Conservation (phyloP, 1,140 invertebrate species). For the Drosophila murphyi region DNA sequence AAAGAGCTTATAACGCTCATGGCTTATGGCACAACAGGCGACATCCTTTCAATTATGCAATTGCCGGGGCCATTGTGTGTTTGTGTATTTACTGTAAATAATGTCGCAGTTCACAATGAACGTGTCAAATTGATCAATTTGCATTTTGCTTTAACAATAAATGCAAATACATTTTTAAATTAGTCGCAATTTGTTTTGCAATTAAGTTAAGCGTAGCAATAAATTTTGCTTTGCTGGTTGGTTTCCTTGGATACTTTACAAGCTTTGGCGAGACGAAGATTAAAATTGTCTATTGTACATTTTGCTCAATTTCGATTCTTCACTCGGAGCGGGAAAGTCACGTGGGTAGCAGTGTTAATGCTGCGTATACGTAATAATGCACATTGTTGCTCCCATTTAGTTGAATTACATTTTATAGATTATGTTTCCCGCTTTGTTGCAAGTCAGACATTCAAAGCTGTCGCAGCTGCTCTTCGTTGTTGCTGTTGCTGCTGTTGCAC, state of each 20-base stretch:
- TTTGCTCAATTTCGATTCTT: too few species aligned
- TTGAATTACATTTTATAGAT: constrained; percentile 29
- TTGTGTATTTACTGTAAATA: neutral
- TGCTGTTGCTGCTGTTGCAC: neutral
- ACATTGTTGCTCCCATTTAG: constrained; percentile 21
- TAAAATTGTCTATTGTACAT: neutral
- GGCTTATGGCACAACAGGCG: constrained; percentile 3
- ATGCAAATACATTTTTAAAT: too few species aligned
- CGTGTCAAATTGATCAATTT: too few species aligned
- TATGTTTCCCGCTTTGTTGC: constrained; percentile 15
- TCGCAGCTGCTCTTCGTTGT: constrained; percentile 6
- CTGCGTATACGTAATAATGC: constrained; percentile 62
- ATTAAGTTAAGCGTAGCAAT: too few species aligned
- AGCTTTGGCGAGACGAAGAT: constrained; percentile 9
- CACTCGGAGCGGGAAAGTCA: neutral
- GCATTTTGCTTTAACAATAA: too few species aligned
- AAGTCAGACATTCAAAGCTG: constrained; percentile 17
- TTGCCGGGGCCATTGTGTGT: constrained; percentile 4
- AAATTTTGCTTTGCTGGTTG: too few species aligned
- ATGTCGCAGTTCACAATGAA: too few species aligned
- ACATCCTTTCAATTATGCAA: constrained; percentile 14
- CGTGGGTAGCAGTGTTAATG: constrained; percentile 20
- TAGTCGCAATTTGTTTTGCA: too few species aligned
- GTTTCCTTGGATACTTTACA: neutral
- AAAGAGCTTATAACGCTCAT: constrained; percentile 1